These are phyloP conservation scores for Scolopax bukidnonensis DNA, from an alignment of 2,797 vertebrate species.

Conservation along the genomic window DNA sequence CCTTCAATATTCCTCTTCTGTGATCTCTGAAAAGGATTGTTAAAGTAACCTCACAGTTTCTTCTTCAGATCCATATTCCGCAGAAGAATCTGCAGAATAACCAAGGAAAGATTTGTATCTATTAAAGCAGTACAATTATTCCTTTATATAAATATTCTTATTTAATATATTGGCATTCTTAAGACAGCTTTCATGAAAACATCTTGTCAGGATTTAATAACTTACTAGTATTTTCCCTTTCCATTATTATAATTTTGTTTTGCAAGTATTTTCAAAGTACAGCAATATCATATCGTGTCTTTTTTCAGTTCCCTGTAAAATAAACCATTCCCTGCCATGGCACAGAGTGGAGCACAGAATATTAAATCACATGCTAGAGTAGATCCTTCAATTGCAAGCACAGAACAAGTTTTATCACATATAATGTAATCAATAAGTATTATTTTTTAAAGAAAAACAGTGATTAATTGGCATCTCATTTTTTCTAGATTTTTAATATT, in stretches of 20 bases:
- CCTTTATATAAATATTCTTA: not conserved
- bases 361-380: not conserved
- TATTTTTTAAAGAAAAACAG: not conserved
- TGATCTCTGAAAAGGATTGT: not conserved
- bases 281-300: not conserved
- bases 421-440: not conserved
- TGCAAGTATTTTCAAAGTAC: not conserved
- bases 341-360: not conserved
- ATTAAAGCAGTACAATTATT: not conserved
- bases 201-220: not conserved
- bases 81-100: not conserved
- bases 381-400: not conserved
- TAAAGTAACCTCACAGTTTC: not conserved
- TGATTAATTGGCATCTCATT: not conserved
- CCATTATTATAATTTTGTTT: not conserved
- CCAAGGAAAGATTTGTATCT: not conserved
- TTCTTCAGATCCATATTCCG: not conserved
- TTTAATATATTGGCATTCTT: not conserved
- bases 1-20: not conserved
- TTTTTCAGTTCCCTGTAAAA: not conserved
- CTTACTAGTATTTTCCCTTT: not conserved
- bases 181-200: not conserved
- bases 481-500: not conserved
- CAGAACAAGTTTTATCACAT: not conserved
- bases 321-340: not conserved